Evolutionary conservation across 2,113 vertebrate species (phyloP), one percentile per base, ranked within the genome.

Genomic region (Heterocephalus glaber): DNA sequence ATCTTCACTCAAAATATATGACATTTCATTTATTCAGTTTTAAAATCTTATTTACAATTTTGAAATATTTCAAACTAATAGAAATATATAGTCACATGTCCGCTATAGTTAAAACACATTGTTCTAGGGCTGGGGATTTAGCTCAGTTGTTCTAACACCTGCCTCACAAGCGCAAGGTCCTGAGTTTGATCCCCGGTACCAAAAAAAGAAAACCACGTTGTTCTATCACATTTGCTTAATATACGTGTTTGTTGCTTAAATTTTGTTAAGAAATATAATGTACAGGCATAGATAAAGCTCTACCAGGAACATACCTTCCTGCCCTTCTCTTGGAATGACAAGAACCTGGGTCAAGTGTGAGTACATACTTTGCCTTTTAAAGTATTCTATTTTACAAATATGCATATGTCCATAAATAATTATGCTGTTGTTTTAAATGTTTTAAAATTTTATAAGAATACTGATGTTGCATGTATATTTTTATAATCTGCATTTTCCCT

Each of bases 51-150:
- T 38, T 89, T 91, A 28, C 30, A 56, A 72, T 68, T 86, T 66
- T 82, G 14, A 79, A 70, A 79, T 68, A 86, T 76, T 93, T 83
- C 35, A 76, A 86, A 86, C 20, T 84, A 96, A 84, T 38, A 68
- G 30, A 93, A 93, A 94, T 86, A 28, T 24, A 61, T 81, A 89
- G 20, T 86, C 54, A 63, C 41, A 49, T 68, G 77, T 11, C 22
- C 13, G 38, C 52, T 13, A n/a, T 33, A 82, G 54, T 82, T 38
- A 79, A 91, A 94, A 65, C 17, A 65, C 11, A 58, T 7, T 56
- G 3, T 79, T 79, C 52, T 56, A 14, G n/a, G n/a, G n/a, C n/a
- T n/a, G n/a, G n/a, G n/a, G n/a, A n/a, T n/a, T n/a, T n/a, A n/a
- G n/a, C n/a, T n/a, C n/a, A n/a, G n/a, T n/a, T n/a, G n/a, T n/a